Base-by-base conservation (phyloP, 92 coral and sea anemone genomes). In the Nematostella vectensis region DNA sequence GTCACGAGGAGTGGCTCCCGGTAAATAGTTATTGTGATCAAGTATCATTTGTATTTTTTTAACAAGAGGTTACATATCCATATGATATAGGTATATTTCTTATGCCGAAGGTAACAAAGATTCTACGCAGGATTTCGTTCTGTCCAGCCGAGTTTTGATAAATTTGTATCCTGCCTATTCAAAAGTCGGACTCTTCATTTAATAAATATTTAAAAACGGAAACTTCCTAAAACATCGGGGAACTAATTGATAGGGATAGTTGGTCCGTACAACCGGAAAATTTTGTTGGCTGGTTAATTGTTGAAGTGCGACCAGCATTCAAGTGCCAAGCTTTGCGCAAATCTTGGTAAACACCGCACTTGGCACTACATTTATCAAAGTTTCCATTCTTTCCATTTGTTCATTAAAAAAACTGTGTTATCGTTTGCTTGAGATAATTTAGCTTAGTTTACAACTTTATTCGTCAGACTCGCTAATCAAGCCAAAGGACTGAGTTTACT, bases 181-280 rank as follows among this genome's bases (percentile, higher is more conserved):
- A 76, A 71, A 71, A 76, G 59, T 77, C 78, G 38, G 54, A 76
- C 67, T 85, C 79, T 66, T 74, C 64, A 70, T 68, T 78, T 69
- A 86, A 86, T 72, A 76, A 80, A 80, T 72, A 78, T 83, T 78
- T 57, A 62, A 81, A 76, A 79, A 61, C 73, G 94, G 79, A 78
- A 78, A 70, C 80, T 78, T 68, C 79, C 57, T 47, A 50, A 54
- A 85, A 73, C 94, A 72, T 70, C 80, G 58, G 86, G 94, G 68
- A 68, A 75, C 83, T 88, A 69, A 74, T 78, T 83, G 94, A 83
- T 61, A 64, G 58, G 71, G 85, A 72, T 67, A 71, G 63, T 56
- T 56, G 27, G 67, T 12, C 6, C 47, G 22, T 25, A 18, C 51
- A 11, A 45, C 51, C 51, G 51, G 51, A 45, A 45, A 45, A 45